Evolutionary conservation across 2,888 invertebrate species (phyloP), one percentile per base, ranked within the genome.

Genomic region (Acrobasis consociella): DNA sequence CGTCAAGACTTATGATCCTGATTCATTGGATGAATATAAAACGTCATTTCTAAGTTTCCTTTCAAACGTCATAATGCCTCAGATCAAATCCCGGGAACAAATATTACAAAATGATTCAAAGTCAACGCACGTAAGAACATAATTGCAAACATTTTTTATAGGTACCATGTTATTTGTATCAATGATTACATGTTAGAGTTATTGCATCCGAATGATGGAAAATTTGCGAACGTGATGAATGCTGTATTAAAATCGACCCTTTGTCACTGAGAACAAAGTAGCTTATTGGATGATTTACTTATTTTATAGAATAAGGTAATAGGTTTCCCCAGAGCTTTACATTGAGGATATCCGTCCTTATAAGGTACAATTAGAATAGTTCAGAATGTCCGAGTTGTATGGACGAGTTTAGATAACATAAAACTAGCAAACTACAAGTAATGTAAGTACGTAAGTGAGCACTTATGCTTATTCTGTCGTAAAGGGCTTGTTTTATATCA

Each of bases 261-360:
- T 46, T 46, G 46, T 5, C n/a, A 46, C 10, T 46, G 46, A 46
- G 13, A 46, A 46, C 13, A 46, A 46, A n/a, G 46, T 46, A 10
- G 5, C 10, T 46, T 13, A n/a, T 46, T n/a, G 11, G 11, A 31
- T 31, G n/a, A 37, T 52, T 22, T 16, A 11, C 42, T 58, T 42
- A 17, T 22, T 39, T 56, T 11, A 9, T 31, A 37, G 58, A 49
- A 59, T 50, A 59, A 31, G 16, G 16, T 37, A 50, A 9, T 37
- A 64, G 62, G 63, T 67, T 63, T 58, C 64, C 62, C 60, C 7
- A 56, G 69, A 67, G 65, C 67, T 74, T 74, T 78, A 76, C 76
- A 67, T 51, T 31, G 49, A 65, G 67, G 64, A 62, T 69, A 71
- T 70, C 71, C 73, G 67, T 64, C 70, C 66, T 60, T 70, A 68